phyloP scores from a whole-genome alignment of 2,113 vertebrate species.

The Ictalurus furcatus region DNA sequence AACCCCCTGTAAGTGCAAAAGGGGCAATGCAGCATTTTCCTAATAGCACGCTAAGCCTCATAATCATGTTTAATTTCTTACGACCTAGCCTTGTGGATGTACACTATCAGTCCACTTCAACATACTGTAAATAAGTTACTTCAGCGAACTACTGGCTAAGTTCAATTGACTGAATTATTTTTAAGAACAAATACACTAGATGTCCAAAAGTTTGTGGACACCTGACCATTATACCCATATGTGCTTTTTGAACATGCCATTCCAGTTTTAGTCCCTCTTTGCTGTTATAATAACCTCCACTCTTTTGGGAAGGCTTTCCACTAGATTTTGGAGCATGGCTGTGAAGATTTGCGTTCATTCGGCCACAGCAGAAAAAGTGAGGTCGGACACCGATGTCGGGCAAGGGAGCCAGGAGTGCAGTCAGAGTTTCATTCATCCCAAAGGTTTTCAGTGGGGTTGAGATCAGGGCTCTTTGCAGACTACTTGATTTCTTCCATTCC shows the following conservation, averaged over 20 bases:
- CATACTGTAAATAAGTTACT: not conserved
- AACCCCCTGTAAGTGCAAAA: not conserved
- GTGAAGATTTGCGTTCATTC: not conserved
- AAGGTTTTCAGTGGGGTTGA: not conserved
- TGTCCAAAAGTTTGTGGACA: not conserved
- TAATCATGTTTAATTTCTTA: not conserved
- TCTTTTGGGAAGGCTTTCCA: too few relatives aligned
- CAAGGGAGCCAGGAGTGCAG: not conserved
- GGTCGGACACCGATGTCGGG: not conserved
- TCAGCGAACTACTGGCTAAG: not conserved
- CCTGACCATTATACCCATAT: not conserved
- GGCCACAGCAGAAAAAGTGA: not conserved
- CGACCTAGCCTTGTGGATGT: not conserved
- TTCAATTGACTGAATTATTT: not conserved
- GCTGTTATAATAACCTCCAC: not conserved
- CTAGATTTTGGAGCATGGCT: not conserved
- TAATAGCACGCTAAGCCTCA: not conserved
- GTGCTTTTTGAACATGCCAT: not conserved
- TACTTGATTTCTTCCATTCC: not conserved
- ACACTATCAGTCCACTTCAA: not conserved
- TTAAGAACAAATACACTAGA: not conserved
- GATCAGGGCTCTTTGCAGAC: not conserved
- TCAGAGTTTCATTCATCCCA: not conserved
- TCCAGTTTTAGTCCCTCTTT: not conserved
- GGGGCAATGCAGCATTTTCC: not conserved